Conservation (phyloP, 2,113 vertebrate species). For the Tylochromis polylepis region DNA sequence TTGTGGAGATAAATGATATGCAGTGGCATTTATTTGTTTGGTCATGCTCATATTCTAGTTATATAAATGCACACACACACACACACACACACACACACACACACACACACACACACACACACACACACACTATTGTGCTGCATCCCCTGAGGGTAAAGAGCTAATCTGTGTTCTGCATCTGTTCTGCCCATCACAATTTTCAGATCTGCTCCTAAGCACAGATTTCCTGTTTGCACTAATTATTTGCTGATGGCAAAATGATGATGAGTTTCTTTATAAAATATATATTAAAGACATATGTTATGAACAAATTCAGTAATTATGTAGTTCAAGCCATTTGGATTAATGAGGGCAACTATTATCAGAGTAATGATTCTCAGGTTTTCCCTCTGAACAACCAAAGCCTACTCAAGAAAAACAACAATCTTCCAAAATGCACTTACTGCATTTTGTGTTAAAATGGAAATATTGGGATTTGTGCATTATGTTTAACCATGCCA, state of each 20-base stretch:
- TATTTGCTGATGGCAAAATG: slow-evolving; percentile 6
- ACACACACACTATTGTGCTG: neutral
- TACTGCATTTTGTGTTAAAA: neutral
- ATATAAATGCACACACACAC: accelerated
- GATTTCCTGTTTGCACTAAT: slow-evolving; percentile 8
- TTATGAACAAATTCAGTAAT: neutral
- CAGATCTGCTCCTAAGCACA: neutral
- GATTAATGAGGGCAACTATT: neutral
- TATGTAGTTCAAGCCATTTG: neutral
- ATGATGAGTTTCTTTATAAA: neutral
- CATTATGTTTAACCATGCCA: neutral
- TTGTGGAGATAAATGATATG: neutral
- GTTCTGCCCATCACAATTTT: neutral
- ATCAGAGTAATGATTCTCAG: neutral
- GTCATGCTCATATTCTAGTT: neutral
- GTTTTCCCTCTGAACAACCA: neutral
- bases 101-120: neutral
- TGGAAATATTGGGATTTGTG: neutral
- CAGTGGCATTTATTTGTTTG: neutral
- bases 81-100: neutral
- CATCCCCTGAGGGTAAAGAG: neutral
- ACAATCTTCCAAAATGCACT: neutral
- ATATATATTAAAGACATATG: neutral
- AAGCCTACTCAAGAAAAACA: neutral
- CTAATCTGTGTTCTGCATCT: slow-evolving; percentile 18